A percentile compares a stretch with the other conserved stretches of the same genome.
Evolutionary conservation across 2,888 invertebrate species (phyloP).

Genomic region (Metopia argyrocephala): DNA sequence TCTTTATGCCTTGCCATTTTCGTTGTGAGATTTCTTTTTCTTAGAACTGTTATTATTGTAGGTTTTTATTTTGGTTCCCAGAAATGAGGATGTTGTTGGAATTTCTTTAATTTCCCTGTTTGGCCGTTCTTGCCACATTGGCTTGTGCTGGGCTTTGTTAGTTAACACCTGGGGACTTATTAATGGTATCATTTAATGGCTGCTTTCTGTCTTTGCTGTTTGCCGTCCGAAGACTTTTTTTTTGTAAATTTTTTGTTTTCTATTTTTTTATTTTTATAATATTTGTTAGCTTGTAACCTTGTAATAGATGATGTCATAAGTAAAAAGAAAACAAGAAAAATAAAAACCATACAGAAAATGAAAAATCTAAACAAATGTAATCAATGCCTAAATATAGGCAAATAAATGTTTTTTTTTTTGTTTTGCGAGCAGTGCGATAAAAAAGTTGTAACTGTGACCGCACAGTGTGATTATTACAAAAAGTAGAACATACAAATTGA

Average conservation of each 20-base stretch:
- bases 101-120: slow-evolving; percentile 22
- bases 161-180: slow-evolving; percentile 57
- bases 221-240: background rate
- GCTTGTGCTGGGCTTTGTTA: slow-evolving; percentile 11
- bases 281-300: background rate
- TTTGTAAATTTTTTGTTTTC: background rate
- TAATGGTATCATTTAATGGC: slow-evolving; percentile 51
- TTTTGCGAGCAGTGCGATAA: no score
- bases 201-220: background rate
- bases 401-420: background rate
- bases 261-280: background rate
- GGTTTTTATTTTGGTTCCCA: no score
- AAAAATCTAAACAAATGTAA: background rate
- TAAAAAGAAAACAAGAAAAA: slow-evolving; percentile 17
- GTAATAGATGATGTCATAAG: slow-evolving; percentile 51
- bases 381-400: background rate
- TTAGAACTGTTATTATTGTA: no score
- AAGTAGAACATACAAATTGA: background rate
- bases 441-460: background rate
- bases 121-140: background rate
- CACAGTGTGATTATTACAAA: background rate
- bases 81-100: slow-evolving; percentile 45
- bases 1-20: background rate
- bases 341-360: background rate
- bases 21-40: slow-evolving; percentile 38